A percentile compares a stretch with the other conserved stretches of the same genome.
Evolutionary conservation across 1,140 invertebrate species (phyloP).

Genomic region (Meloidogyne chitwoodi): DNA sequence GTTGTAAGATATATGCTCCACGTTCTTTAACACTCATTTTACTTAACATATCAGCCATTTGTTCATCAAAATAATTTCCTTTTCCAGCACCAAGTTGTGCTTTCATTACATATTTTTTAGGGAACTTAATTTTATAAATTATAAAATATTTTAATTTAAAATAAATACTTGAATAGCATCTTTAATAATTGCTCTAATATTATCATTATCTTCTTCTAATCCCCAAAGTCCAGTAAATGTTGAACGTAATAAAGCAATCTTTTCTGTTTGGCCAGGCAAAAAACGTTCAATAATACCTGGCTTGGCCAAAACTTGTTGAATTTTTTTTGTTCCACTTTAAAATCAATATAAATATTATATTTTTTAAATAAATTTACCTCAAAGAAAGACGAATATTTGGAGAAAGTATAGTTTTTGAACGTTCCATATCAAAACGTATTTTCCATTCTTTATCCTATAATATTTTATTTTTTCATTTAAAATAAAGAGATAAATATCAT

Average conservation of each 20-base stretch:
- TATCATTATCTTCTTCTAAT: slow-evolving; percentile 67
- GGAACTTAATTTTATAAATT: slow-evolving; percentile 72
- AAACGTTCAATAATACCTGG: slow-evolving; percentile 73
- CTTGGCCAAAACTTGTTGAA: slow-evolving; percentile 61
- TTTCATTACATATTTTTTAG: slow-evolving; percentile 84
- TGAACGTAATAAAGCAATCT: slow-evolving; percentile 67
- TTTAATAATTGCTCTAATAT: slow-evolving; percentile 39
- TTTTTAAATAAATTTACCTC: slow-evolving; percentile 28
- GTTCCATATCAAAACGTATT: slow-evolving; percentile 77
- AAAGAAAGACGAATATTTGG: slow-evolving; percentile 78
- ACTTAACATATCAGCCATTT: slow-evolving; percentile 70
- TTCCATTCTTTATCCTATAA: slow-evolving; percentile 69
- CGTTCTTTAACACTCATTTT: slow-evolving; percentile 70
- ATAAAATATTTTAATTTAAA: background rate
- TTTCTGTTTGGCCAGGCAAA: slow-evolving; percentile 60
- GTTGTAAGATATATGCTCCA: slow-evolving; percentile 88
- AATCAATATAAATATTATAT: no score
- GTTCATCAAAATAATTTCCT: slow-evolving; percentile 84
- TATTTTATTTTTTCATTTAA: background rate
- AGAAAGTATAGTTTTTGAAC: slow-evolving; percentile 80
- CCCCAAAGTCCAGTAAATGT: slow-evolving; percentile 86
- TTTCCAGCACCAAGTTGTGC: slow-evolving; percentile 79
- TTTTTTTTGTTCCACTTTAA: slow-evolving; percentile 66
- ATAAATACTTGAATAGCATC: background rate
- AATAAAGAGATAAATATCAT: no score